phyloP scores from a whole-genome alignment of 2,888 invertebrate species.

The Ophion ventricosus region DNA sequence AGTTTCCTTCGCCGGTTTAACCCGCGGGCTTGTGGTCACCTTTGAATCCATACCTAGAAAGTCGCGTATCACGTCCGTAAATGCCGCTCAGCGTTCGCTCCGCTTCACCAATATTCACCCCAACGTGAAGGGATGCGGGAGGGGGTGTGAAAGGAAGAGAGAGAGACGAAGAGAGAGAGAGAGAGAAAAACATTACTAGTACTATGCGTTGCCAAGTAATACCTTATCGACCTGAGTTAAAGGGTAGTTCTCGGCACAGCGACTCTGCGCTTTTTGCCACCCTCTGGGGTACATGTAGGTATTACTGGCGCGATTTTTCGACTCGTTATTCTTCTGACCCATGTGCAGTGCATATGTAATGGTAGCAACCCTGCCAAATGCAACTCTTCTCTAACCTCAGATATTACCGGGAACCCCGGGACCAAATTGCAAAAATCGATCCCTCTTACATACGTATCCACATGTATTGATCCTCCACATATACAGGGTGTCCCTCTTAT shows the following conservation, averaged over 20 bases:
- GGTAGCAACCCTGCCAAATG: constrained; percentile 9
- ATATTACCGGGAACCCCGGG: constrained; percentile 7
- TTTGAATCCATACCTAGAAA: constrained; percentile 56
- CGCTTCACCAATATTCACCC: constrained; percentile 53
- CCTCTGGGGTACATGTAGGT: constrained; percentile 6
- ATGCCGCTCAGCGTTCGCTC: constrained; percentile 35
- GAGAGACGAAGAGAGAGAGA: constrained; percentile 24
- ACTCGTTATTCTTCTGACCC: constrained; percentile 43
- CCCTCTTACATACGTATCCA: not conserved
- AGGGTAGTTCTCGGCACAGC: constrained; percentile 55
- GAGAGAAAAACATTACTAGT: constrained; percentile 45
- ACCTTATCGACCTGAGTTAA: constrained; percentile 67
- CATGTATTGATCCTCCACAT: not conserved
- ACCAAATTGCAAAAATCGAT: constrained; percentile 10
- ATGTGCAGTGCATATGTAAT: constrained; percentile 8
- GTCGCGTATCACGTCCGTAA: constrained; percentile 59
- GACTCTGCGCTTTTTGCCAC: constrained; percentile 39
- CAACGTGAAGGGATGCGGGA: constrained; percentile 2
- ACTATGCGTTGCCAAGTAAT: constrained; percentile 68
- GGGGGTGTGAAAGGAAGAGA: constrained; percentile 8
- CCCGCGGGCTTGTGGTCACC: constrained; percentile 49
- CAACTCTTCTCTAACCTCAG: constrained; percentile 1
- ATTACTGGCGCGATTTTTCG: constrained; percentile 53
- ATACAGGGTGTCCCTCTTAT: too few species aligned
- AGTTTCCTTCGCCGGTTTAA: constrained; percentile 37